Base-by-base conservation (phyloP, 2,888 invertebrate species). In the Stenchaetothrips biformis region DNA sequence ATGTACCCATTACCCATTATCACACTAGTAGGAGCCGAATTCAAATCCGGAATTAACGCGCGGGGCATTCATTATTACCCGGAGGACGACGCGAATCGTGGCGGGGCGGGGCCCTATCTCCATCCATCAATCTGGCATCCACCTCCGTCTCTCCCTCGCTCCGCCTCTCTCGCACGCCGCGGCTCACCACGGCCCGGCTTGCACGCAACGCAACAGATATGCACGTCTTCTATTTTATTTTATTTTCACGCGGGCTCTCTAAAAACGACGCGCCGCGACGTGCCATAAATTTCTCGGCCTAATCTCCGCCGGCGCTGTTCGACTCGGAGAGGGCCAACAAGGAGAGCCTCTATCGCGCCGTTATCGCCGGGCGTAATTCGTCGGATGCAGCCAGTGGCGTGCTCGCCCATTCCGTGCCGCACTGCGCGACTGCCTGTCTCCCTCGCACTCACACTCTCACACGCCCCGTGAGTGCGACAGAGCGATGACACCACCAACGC, bases 211-310 rank as follows among this genome's bases (percentile, higher is more conserved):
- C 79, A 49, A 79, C 49, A 59, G 49, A 79, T 79, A 79, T 79
- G 49, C 49, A 49, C 79, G 49, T 48, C 25, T 79, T 27, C 49
- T 78, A n/a, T 49, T 78, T 78, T 78, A 79, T 49, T 78, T 78
- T 78, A 79, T 79, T 79, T 79, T 79, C 79, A 79, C 49, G 79
- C 67, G 67, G 67, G 67, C 67, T 74, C 67, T 74, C 67, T 74
- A 74, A 74, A 74, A 74, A 74, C 21, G 25, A 74, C 25, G 67
- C 37, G 67, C 21, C 67, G 25, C 67, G 67, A 74, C 67, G 21
- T 25, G 21, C 67, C 67, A 74, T 74, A 74, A 74, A 74, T 74
- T 74, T 74, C 6, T 53, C 53, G 53, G 53, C 67, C 67, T 74
- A 74, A 74, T 74, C 67, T 74, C 25, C 67, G 67, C 18, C 16